phyloP scores from a whole-genome alignment of 2,113 vertebrate species.

The Acrocephalus kingi region DNA sequence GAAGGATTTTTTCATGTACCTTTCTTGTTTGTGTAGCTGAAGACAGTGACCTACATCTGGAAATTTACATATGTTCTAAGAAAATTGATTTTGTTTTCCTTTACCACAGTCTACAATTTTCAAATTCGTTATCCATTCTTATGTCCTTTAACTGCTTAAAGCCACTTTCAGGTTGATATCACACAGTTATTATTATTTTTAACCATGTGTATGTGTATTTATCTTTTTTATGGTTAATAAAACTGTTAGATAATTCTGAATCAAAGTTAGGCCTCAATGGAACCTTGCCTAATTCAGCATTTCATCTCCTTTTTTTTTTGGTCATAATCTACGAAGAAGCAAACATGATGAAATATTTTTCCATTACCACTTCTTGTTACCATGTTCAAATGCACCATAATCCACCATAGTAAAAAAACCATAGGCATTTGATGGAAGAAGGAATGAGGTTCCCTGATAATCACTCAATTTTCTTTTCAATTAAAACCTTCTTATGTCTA shows the following conservation, averaged over 20 bases:
- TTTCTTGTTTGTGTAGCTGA: neutral
- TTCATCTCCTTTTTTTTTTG: neutral
- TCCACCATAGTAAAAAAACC: neutral
- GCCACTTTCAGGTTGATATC: neutral
- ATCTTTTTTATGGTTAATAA: neutral
- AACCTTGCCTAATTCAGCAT: neutral
- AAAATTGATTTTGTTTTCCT: neutral
- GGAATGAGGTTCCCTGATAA: neutral
- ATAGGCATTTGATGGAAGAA: neutral
- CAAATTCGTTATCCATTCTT: neutral
- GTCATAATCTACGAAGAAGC: neutral
- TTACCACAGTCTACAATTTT: neutral
- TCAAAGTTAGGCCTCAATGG: neutral
- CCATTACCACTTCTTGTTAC: neutral
- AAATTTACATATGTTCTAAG: neutral
- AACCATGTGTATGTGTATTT: rapidly evolving
- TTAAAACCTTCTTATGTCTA: neutral
- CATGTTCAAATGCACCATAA: neutral
- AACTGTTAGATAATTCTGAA: neutral
- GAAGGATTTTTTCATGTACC: neutral
- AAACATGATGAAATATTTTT: neutral
- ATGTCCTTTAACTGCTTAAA: neutral
- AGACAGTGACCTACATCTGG: neutral
- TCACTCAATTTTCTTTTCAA: neutral
- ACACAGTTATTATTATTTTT: neutral